A percentile compares a stretch with the other conserved stretches of the same genome.
Evolutionary conservation across 2,888 invertebrate genomes (phyloP).

Genomic region (Eledona agricola): DNA sequence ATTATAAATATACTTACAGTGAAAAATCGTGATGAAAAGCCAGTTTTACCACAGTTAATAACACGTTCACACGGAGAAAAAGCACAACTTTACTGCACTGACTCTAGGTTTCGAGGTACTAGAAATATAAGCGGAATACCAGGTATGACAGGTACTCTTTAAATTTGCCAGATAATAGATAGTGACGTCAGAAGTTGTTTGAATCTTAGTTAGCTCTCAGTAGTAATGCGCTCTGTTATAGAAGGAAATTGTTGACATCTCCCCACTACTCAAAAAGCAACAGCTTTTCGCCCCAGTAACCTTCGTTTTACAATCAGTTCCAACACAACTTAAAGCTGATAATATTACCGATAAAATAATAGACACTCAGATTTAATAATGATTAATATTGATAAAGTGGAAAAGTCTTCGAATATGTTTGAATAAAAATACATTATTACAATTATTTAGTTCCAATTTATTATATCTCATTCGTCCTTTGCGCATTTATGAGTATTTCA

Average conservation of each 20-base stretch:
- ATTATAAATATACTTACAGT: conserved; percentile 27
- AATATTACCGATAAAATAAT: too few species aligned
- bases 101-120: conserved; percentile 24
- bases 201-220: conserved; percentile 26
- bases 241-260: conserved; percentile 25
- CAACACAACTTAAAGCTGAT: too few species aligned
- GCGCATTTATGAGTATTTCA: too few species aligned
- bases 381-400: too few species aligned
- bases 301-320: conserved; percentile 17
- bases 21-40: conserved; percentile 12
- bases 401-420: too few species aligned
- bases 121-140: conserved; percentile 31
- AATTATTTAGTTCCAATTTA: too few species aligned
- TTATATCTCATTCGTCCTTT: too few species aligned
- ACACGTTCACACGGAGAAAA: conserved; percentile 28
- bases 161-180: conserved; percentile 37
- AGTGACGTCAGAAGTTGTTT: conserved; percentile 34
- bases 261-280: conserved; percentile 17
- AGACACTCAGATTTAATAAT: too few species aligned
- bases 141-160: conserved; percentile 35
- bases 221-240: conserved; percentile 28
- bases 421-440: too few species aligned
- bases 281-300: conserved; percentile 32
- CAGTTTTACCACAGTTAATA: conserved; percentile 25
- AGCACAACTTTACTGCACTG: conserved; percentile 22